Percentiles rank a stretch among this genome's conserved stretches.
Conservation (phyloP, 1,140 invertebrate genomes). For the Atopsyche davidsoni region DNA sequence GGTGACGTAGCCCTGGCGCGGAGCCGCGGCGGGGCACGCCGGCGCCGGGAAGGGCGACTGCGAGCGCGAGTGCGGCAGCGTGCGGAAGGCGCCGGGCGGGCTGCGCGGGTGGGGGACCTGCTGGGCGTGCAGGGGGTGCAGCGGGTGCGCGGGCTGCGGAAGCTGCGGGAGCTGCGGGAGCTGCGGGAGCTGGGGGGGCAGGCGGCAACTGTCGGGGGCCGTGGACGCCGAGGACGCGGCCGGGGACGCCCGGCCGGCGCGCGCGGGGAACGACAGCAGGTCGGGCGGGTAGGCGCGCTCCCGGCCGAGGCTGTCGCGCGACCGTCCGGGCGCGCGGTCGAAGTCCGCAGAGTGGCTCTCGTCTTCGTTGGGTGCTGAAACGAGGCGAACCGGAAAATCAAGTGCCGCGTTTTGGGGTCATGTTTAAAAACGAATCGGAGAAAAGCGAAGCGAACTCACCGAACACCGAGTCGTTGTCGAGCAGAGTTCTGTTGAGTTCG, state of each 20-base stretch:
- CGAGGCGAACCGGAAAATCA: constrained; percentile 1
- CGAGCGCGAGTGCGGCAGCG: constrained; percentile 64
- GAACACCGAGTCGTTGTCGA: constrained; percentile 65
- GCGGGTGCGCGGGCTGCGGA: constrained; percentile 46
- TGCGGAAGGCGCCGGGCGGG: constrained; percentile 55
- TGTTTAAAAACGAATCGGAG: constrained; percentile 26
- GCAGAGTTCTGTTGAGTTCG: constrained; percentile 68
- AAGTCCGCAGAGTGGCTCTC: constrained; percentile 57
- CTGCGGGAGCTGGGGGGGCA: constrained; percentile 45
- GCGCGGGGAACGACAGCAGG: constrained; percentile 68
- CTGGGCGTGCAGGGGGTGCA: constrained; percentile 48
- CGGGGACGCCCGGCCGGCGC: constrained; percentile 59
- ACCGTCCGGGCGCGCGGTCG: constrained; percentile 39
- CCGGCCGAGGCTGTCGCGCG: constrained; percentile 45
- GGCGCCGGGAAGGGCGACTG: constrained; percentile 62
- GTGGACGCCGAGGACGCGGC: constrained; percentile 69
- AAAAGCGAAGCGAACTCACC: constrained; percentile 52
- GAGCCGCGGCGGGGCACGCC: constrained; percentile 51
- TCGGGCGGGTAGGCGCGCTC: constrained; percentile 70
- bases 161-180: constrained; percentile 55
- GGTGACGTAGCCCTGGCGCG: constrained; percentile 75
- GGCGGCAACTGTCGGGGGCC: constrained; percentile 59
- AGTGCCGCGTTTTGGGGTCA: constrained; percentile 5
- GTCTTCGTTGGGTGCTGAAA: constrained; percentile 54
- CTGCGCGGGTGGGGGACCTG: constrained; percentile 52